Conservation (phyloP, 2,888 invertebrate species). For the Noctua fimbriata region DNA sequence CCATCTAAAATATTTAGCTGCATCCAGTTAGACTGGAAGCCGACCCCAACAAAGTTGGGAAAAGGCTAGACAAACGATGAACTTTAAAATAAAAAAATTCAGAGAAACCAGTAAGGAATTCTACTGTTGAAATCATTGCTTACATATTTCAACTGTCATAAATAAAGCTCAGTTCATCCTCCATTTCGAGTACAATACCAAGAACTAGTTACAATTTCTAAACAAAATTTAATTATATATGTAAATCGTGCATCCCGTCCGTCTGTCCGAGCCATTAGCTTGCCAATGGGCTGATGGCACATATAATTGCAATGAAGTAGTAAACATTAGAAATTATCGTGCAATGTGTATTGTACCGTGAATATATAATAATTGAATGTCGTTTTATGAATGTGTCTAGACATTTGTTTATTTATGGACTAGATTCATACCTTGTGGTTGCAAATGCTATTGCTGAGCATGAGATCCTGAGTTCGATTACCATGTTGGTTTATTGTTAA, state of each 20-base stretch:
- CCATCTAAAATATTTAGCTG: no score
- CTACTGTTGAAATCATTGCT: neutral
- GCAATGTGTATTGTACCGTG: constrained; percentile 35
- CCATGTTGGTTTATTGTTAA: neutral
- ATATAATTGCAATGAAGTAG: constrained; percentile 38
- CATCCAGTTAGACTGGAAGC: no score
- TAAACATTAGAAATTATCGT: constrained; percentile 54
- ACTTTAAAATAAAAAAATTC: neutral
- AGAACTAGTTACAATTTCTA: constrained; percentile 9
- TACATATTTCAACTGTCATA: neutral
- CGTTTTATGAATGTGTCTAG: constrained; percentile 42
- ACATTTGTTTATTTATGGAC: constrained; percentile 36
- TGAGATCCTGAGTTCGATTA: neutral
- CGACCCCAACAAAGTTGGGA: no score
- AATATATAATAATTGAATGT: constrained; percentile 34
- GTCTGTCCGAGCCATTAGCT: constrained; percentile 54
- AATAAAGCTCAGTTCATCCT: constrained; percentile 1
- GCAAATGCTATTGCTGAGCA: neutral
- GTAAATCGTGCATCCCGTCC: constrained; percentile 51
- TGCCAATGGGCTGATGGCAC: constrained; percentile 47
- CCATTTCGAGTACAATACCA: constrained; percentile 29
- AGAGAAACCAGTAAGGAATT: neutral
- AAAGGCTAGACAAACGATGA: no score
- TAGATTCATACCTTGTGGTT: neutral
- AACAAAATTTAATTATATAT: constrained; percentile 49